phyloP scores from a whole-genome alignment of 1,140 invertebrate genomes.

The Thaumetopoea pityocampa region DNA sequence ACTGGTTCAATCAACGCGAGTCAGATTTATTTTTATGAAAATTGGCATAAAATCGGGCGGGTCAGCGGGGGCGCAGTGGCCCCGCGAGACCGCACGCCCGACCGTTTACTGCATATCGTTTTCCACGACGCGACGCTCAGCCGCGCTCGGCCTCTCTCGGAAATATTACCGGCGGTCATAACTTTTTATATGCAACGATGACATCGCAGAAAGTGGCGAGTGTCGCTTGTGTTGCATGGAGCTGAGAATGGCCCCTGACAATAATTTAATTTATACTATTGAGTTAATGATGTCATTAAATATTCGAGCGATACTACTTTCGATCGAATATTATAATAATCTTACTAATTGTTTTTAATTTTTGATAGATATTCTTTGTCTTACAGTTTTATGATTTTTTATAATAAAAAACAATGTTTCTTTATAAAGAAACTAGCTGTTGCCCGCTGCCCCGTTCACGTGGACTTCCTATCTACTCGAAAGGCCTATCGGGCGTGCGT shows the following conservation, averaged over 20 bases:
- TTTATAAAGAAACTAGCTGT: too few relatives aligned
- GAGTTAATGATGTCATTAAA: too few relatives aligned
- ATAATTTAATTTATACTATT: neutral
- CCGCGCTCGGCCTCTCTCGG: constrained; percentile 51
- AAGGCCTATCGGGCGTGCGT: too few relatives aligned
- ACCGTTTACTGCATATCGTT: constrained; percentile 73
- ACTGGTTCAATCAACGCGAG: constrained; percentile 71
- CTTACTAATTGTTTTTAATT: too few relatives aligned
- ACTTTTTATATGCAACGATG: constrained; percentile 75
- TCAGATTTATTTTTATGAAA: constrained; percentile 76
- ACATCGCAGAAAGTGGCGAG: constrained; percentile 67
- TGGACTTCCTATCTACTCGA: too few relatives aligned
- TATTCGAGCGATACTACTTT: too few relatives aligned
- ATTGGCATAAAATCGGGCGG: constrained; percentile 72
- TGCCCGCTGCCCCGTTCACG: too few relatives aligned
- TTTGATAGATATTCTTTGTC: too few relatives aligned
- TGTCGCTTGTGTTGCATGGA: constrained; percentile 31
- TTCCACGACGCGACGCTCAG: constrained; percentile 35
- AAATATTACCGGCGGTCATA: constrained; percentile 72
- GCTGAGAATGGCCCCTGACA: constrained; percentile 24
- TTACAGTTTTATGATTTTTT: too few relatives aligned
- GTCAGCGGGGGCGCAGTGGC: constrained; percentile 55
- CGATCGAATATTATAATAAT: too few relatives aligned
- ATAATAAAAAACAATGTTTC: too few relatives aligned
- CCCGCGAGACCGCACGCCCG: constrained; percentile 70